phyloP scores from a whole-genome alignment of 2,888 invertebrate species.

The Cantharis rufa region DNA sequence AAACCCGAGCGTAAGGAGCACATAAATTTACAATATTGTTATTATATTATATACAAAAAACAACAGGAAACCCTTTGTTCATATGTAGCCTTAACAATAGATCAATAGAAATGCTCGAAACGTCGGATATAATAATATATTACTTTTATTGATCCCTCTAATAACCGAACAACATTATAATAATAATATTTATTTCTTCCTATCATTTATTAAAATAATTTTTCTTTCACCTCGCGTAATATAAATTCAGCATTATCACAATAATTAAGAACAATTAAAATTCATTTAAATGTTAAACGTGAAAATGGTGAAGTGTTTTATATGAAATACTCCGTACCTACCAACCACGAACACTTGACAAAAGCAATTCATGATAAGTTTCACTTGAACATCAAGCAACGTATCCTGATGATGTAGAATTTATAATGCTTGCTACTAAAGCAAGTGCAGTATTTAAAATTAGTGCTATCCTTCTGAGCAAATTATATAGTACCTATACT shows the following conservation, averaged over 20 bases:
- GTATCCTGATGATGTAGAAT: not conserved
- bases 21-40: no score
- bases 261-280: not conserved
- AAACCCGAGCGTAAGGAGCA: no score
- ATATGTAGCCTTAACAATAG: no score
- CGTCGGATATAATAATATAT: no score
- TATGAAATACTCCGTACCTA: not conserved
- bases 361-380: not conserved
- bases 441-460: not conserved
- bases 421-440: not conserved
- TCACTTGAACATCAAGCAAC: not conserved
- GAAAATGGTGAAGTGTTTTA: not conserved
- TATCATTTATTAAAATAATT: not conserved
- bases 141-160: no score
- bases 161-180: no score
- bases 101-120: no score
- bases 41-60: no score
- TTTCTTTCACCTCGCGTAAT: not conserved
- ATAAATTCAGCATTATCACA: not conserved
- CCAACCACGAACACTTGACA: not conserved
- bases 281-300: not conserved
- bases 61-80: no score
- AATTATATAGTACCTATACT: not conserved
- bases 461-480: not conserved
- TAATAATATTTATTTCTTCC: no score